Base-by-base conservation (phyloP, 2,888 invertebrate species). In the Esperia sulphurella region DNA sequence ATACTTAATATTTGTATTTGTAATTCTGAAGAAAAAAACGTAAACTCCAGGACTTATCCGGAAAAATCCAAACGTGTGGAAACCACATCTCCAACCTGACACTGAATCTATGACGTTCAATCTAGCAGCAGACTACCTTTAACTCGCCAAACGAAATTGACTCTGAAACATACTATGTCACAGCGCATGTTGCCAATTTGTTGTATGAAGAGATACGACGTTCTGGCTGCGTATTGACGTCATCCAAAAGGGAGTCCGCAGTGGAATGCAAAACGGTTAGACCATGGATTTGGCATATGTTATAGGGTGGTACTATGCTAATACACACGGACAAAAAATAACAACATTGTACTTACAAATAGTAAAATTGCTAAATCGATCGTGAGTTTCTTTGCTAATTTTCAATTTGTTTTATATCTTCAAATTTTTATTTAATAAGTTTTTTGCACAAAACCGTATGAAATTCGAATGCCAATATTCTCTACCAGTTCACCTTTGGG, bases 271-370 rank as follows among this genome's bases (percentile, higher is more conserved):
- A 87, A 87, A 86, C 79, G 87, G 83, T 80, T 79, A 78, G 78
- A 79, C 81, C 83, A 85, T 89, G 86, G 88, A 89, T 88, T 88
- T 85, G 88, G 88, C 88, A 89, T 89, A 88, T 88, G 88, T 84
- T 87, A 80, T 78, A 79, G 83, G 83, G 83, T 79, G 72, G 77
- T 68, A 79, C 82, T 77, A 77, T 72, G 71, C 62, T 67, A 59
- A 59, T 65, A 73, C 79, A 78, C 67, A 79, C 81, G 44, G 70
- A 21, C 21, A 21, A 21, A 21, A 21, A 2, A 21, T 5, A 33
- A 33, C 30, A 30, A 30, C 30, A 33, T 33, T 3, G 33, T 2
- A 10, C 10, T 30, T 30, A 30, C 30, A 8, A 33, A 33, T 10
- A 8, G 30, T n/a, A 10, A 33, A 10, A 10, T 33, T 10, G 33